Base-by-base conservation (phyloP, 2,113 vertebrate genomes). In the Mus pahari region DNA sequence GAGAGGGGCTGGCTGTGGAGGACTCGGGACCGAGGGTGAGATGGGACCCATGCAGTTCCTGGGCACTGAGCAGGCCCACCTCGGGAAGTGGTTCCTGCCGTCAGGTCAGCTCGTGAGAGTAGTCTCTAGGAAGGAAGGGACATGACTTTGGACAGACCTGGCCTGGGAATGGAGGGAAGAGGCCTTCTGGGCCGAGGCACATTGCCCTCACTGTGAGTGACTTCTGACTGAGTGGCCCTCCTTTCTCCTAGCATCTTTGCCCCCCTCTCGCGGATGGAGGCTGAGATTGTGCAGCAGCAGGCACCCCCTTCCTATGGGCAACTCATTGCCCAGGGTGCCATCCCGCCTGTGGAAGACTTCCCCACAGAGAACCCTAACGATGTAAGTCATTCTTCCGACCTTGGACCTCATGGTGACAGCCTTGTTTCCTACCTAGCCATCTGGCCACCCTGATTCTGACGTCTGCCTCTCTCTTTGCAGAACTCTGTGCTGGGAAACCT, bases 301-400 rank as follows among this genome's bases (percentile, higher is more conserved):
- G 99, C 99, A 1, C 99, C 99, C 0, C 99, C 99, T 1, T 99
- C 99, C 60, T 99, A 99, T 0, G 99, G 99, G 90, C 99, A 99
- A 96, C 98, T 99, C 90, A 99, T 99, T 1, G 99, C 99, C 17
- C 99, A 99, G 96, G 99, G 99, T 0, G 98, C 99, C 96, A 99
- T 99, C 91, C 99, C 99, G 0, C 99, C 99, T 20, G 99, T 99
- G 24, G 99, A 99, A 81, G 99, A 99, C 98, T 99, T 99, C 94
- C 99, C 99, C 48, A 99, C 99, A 1, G 99, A 99, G 97, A 99
- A 98, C 94, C 99, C 99, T 6, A 99, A 98, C 66, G 99, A 99
- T 93, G 99, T 99, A 93, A 95, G 90, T 96, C 39, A 10, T 39
- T 83, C 31, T 3, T 31, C 39, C 26, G 22, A 13, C 64, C 17